These are phyloP conservation scores for Ia io DNA, from an alignment of 2,113 vertebrate genomes.

Conservation along the genomic window DNA sequence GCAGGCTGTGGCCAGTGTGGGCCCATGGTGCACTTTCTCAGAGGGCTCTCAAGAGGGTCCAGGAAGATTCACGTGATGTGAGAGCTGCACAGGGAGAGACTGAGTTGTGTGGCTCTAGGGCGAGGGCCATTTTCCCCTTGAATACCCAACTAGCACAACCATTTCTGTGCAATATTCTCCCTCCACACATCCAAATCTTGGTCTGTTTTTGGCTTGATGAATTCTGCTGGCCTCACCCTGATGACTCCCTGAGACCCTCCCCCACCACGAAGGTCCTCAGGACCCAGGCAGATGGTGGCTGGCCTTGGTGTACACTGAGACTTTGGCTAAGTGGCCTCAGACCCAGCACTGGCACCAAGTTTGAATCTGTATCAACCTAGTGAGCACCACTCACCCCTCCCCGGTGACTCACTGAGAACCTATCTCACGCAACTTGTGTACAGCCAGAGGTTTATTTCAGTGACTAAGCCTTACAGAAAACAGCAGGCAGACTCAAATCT, in stretches of 20 bases:
- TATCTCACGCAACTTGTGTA: background rate
- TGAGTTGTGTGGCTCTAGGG: background rate
- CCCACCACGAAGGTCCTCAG: background rate
- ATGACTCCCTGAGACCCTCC: background rate
- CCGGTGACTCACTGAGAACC: background rate
- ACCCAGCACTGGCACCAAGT: background rate
- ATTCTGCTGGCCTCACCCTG: background rate
- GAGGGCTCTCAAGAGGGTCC: background rate
- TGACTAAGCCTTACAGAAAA: background rate
- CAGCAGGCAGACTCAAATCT: background rate
- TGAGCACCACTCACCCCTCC: background rate
- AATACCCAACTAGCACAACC: background rate
- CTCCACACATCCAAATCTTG: background rate
- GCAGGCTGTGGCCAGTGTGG: background rate
- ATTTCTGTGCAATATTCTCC: background rate
- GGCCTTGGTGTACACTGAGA: too few species aligned
- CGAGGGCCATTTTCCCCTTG: background rate
- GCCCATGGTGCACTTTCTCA: background rate
- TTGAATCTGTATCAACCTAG: background rate
- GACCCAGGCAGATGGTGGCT: background rate
- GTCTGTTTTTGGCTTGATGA: background rate
- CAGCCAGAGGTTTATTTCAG: background rate
- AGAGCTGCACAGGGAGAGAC: background rate
- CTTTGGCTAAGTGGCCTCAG: background rate
- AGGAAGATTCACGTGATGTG: background rate